These are phyloP conservation scores for Minunthozetes semirufus DNA, from an alignment of 2,888 invertebrate species.

Conservation along the genomic window DNA sequence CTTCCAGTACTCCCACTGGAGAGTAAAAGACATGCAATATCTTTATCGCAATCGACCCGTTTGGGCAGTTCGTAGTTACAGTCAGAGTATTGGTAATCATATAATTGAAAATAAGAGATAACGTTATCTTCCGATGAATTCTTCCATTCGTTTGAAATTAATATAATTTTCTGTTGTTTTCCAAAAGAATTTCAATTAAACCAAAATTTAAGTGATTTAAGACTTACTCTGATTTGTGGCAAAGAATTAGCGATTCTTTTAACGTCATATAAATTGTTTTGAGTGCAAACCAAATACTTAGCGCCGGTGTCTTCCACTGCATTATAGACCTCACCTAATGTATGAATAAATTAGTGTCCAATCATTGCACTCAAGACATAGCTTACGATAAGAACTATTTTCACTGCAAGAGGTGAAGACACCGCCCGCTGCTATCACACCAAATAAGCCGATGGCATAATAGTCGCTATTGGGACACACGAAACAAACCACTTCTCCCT, in stretches of 20 bases:
- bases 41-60: constrained; percentile 4
- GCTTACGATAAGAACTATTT: background rate
- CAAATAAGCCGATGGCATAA: constrained; percentile 10
- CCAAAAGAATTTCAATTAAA: background rate
- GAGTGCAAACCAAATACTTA: constrained; percentile 16
- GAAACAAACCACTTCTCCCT: constrained; percentile 20
- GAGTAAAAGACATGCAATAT: background rate
- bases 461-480: constrained; percentile 18
- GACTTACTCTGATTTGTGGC: background rate
- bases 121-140: background rate
- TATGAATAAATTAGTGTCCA: background rate
- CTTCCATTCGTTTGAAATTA: constrained; percentile 13
- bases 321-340: constrained; percentile 8
- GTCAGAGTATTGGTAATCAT: background rate
- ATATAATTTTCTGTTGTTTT: constrained; percentile 5
- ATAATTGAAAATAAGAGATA: constrained; percentile 1
- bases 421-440: constrained; percentile 25
- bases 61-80: constrained; percentile 9
- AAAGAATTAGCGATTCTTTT: constrained; percentile 8
- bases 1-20: constrained; percentile 16
- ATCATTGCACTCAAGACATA: background rate
- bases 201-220: background rate
- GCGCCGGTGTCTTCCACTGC: background rate
- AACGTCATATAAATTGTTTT: background rate
- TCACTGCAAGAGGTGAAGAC: constrained; percentile 25